Evolutionary conservation across 2,888 invertebrate species (phyloP), one percentile per base, ranked within the genome.

Genomic region (Stegana nigrithorax): DNA sequence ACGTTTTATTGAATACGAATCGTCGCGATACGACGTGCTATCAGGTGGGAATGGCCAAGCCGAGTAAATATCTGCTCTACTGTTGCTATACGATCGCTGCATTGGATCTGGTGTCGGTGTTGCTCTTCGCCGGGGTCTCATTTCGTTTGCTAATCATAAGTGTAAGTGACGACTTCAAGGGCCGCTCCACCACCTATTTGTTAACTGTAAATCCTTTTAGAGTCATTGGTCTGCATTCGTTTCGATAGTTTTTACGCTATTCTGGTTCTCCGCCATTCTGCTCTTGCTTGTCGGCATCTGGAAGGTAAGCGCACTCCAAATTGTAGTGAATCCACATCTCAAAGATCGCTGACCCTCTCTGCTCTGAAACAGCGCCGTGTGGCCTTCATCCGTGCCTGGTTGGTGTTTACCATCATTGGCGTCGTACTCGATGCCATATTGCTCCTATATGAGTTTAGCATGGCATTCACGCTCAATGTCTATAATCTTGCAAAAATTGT

Each of bases 51-150:
- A 45, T 45, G 45, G 45, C 45, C 7, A 23, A 19, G 23, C 50
- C 26, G 14, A 50, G 26, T 14, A 50, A 26, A n/a, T 75, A 79
- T 66, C 75, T 75, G 66, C 72, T 79, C 56, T 55, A 63, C 51
- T 79, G 79, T 62, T 73, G 80, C 67, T 76, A 76, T 65, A 65
- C 62, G 47, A 78, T 76, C 62, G 75, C 72, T n/a, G 4, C 67
- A 17, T 57, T 79, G 60, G 75, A 76, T 64, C 59, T 76, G 42
- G 23, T 73, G 8, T 79, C 80, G 12, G 72, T 72, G 6, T 2
- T 75, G 57, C 71, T 79, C 23, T 76, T 73, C 59, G 78, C 72
- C 45, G 14, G 57, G 39, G 68, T 78, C 61, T 78, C 80, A 6
- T 60, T 56, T 7, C 32, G 64, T 58, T 65, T 78, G 19, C 75